Conservation (phyloP, 2,888 invertebrate species). For the Dasypogon diadema region DNA sequence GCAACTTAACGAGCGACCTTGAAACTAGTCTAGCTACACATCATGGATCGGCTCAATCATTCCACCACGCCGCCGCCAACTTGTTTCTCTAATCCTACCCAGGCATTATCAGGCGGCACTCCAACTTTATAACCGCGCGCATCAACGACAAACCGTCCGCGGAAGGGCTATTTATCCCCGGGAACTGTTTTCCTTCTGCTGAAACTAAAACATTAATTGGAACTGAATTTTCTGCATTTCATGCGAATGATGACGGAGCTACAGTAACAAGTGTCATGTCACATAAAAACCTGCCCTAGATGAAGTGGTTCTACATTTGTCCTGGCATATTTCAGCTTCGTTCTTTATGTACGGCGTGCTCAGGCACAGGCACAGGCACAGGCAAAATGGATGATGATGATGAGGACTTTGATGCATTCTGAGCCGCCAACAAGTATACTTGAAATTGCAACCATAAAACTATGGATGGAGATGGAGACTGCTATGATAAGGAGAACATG, state of each 20-base stretch:
- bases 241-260: not conserved
- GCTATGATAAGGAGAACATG: constrained; percentile 32
- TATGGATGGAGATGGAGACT: not conserved
- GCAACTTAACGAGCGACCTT: constrained; percentile 17
- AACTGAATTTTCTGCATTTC: constrained; percentile 16
- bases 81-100: not conserved
- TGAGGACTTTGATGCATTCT: constrained; percentile 24
- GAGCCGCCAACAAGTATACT: constrained; percentile 7
- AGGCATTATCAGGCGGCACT: not conserved
- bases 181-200: not conserved
- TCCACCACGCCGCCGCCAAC: not conserved
- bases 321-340: not conserved
- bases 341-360: not conserved
- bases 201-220: constrained; percentile 23
- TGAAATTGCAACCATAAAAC: constrained; percentile 28
- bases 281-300: constrained; percentile 34
- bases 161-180: not conserved
- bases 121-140: not conserved
- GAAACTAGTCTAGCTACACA: not conserved
- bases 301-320: constrained; percentile 37
- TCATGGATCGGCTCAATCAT: not conserved
- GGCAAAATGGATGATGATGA: constrained; percentile 29
- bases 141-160: not conserved
- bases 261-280: constrained; percentile 31
- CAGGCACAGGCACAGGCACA: not conserved